These are phyloP conservation scores for Oegoconia quadripuncta DNA, from an alignment of 2,888 invertebrate genomes.

Conservation along the genomic window DNA sequence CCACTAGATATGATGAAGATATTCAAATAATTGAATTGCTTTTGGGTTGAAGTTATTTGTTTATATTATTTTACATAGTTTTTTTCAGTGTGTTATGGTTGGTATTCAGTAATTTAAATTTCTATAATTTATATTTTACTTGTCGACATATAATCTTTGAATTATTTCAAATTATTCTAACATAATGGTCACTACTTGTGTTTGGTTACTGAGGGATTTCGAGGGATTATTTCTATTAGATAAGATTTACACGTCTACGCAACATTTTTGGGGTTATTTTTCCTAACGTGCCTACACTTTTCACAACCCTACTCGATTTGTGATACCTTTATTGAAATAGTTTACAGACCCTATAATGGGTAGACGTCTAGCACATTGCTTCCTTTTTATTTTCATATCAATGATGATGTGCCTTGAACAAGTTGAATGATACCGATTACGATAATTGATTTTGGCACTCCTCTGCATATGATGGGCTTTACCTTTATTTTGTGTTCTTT, in stretches of 20 bases:
- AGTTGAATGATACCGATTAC: not conserved
- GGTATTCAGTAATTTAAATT: conserved; percentile 2
- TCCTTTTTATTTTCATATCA: conserved; percentile 1
- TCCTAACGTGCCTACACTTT: conserved; percentile 5
- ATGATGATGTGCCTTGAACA: not conserved
- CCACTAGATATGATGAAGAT: not conserved
- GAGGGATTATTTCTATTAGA: conserved; percentile 1
- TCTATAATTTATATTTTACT: not conserved
- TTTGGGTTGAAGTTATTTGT: not conserved
- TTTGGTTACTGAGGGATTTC: conserved; percentile 12
- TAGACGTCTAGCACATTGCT: conserved; percentile 3
- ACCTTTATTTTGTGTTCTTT: conserved; percentile 9
- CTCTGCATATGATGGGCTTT: conserved; percentile 7
- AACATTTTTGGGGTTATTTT: conserved; percentile 4
- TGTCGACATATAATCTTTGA: conserved; percentile 19
- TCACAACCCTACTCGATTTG: conserved; percentile 3
- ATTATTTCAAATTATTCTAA: conserved; percentile 16
- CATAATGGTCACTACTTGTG: conserved; percentile 15
- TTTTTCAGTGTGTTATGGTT: conserved; percentile 12
- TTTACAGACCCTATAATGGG: not conserved
- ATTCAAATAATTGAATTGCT: not conserved
- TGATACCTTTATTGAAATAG: conserved; percentile 1
- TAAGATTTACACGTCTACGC: not conserved
- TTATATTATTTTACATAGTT: not conserved
- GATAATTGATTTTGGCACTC: conserved; percentile 4